Conservation (phyloP, 2,113 vertebrate genomes). For the Egretta garzetta region DNA sequence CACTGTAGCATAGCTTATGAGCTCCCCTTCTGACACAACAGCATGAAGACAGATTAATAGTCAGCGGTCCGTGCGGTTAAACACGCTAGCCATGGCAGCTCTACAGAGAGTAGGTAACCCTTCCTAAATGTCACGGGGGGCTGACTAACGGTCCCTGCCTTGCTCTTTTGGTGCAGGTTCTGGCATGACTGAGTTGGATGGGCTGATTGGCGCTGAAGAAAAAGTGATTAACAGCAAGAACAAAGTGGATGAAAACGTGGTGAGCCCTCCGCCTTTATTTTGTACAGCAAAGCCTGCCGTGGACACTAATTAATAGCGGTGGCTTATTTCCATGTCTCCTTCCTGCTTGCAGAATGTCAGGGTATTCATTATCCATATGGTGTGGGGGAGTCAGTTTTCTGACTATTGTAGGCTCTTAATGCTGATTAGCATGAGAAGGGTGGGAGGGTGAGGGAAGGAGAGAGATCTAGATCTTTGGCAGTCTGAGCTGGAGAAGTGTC, state of each 20-base stretch:
- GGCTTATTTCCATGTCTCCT: background rate
- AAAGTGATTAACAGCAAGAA: constrained; percentile 93
- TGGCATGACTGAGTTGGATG: constrained; percentile 85
- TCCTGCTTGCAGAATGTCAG: background rate
- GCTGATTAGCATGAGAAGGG: background rate
- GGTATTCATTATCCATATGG: background rate
- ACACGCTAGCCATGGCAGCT: background rate
- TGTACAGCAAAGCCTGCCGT: background rate
- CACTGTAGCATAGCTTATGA: background rate
- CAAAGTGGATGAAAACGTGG: constrained; percentile 89
- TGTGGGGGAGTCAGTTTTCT: constrained; percentile 5
- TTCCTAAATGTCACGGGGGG: background rate
- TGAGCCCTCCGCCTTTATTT: constrained; percentile 69
- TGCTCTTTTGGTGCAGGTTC: constrained; percentile 82
- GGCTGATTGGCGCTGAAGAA: constrained; percentile 91
- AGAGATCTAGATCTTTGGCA: background rate
- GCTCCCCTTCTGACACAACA: background rate
- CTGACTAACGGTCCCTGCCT: background rate
- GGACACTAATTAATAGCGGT: background rate
- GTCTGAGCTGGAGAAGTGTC: background rate
- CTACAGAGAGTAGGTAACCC: background rate
- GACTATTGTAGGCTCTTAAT: background rate
- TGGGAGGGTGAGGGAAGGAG: background rate
- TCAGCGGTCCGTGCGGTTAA: background rate
- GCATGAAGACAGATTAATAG: background rate